Conservation (phyloP, 2,888 invertebrate species). For the Phengaris alcon region DNA sequence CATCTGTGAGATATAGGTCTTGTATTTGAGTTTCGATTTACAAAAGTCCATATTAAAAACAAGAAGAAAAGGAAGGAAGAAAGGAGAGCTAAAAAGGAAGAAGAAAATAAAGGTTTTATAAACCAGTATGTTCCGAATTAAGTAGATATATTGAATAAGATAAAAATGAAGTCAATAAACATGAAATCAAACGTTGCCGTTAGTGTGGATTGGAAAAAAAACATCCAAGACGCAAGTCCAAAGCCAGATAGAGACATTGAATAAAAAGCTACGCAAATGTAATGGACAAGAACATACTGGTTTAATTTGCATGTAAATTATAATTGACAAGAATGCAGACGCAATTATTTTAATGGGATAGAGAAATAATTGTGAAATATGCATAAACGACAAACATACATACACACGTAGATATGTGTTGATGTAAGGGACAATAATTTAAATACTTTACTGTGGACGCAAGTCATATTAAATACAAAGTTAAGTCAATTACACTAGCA, state of each 20-base stretch:
- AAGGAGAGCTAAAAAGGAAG: too few species aligned
- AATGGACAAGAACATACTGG: slow-evolving; percentile 20
- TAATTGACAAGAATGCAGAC: slow-evolving; percentile 22
- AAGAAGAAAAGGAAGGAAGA: not conserved
- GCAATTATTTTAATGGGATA: slow-evolving; percentile 24
- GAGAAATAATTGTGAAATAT: slow-evolving; percentile 19
- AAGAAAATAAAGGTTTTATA: too few species aligned
- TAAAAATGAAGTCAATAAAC: not conserved
- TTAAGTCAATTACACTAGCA: slow-evolving; percentile 1
- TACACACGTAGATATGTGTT: not conserved
- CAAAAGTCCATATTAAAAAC: not conserved
- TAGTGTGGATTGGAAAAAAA: not conserved
- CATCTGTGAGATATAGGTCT: not conserved
- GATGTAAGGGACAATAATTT: slow-evolving; percentile 8
- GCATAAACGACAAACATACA: slow-evolving; percentile 20
- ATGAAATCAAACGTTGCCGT: not conserved
- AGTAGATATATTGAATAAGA: too few species aligned
- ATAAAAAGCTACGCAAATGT: slow-evolving; percentile 8
- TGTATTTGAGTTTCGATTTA: not conserved
- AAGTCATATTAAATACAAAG: slow-evolving; percentile 2
- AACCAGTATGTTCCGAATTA: too few species aligned
- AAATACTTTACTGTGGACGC: not conserved
- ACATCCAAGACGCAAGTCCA: not conserved
- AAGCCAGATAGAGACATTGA: slow-evolving; percentile 1
- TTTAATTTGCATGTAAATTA: slow-evolving; percentile 23